Evolutionary conservation across 2,797 vertebrate species (phyloP).

Genomic region (Anguilla obscura): DNA sequence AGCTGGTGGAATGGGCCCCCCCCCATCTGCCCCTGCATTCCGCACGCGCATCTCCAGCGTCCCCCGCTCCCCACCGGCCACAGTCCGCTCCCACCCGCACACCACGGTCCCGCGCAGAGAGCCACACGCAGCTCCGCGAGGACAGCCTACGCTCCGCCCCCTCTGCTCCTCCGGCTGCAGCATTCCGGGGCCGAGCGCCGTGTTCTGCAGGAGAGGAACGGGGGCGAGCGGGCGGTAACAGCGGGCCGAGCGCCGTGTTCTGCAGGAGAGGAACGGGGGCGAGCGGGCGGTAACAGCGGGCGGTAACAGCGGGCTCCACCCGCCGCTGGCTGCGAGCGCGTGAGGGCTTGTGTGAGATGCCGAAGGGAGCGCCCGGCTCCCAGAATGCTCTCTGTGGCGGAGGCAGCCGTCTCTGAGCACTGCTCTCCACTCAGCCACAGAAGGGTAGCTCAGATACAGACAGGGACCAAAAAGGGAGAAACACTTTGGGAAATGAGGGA

Average conservation of each 20-base stretch:
- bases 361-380: not conserved
- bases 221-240: not conserved
- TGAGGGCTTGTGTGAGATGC: conserved; percentile 35
- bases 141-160: conserved; percentile 49
- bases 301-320: not conserved
- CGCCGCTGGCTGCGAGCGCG: not conserved
- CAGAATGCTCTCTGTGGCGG: conserved; percentile 20
- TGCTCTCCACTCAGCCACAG: conserved; percentile 10
- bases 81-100: not conserved
- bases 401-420: conserved; percentile 25
- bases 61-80: not conserved
- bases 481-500: not conserved
- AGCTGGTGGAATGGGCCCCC: not conserved
- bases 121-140: conserved; percentile 31
- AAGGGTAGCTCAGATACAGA: conserved; percentile 13
- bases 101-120: not conserved
- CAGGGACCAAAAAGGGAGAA: not conserved
- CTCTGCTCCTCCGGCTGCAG: conserved; percentile 54
- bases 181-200: conserved; percentile 36
- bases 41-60: not conserved
- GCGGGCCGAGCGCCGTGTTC: conserved; percentile 22
- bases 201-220: too few species aligned
- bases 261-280: not conserved
- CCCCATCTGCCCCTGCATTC: too few species aligned
- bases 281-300: not conserved